Base-by-base conservation (phyloP, 2,888 invertebrate genomes). In the Lamproptera curius region DNA sequence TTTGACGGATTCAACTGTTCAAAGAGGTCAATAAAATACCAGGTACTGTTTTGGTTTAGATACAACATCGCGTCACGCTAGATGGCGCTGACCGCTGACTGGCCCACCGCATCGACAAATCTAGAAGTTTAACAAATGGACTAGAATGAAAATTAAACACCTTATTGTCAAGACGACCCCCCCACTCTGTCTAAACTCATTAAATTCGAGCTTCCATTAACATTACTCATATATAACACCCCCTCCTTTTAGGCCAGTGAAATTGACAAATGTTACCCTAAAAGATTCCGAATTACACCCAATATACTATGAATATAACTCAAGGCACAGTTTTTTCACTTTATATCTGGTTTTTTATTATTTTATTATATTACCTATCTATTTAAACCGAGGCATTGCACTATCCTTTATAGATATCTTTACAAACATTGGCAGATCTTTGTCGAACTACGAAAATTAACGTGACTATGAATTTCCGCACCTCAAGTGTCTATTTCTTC, bases 251-350 rank as follows among this genome's bases (percentile, higher is more conserved):
- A 83, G 76, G 79, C 80, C 78, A 70, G 79, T 71, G 76, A 79
- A 83, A 85, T 85, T 85, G 85, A 85, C 85, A 73, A 42, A 74
- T 66, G 63, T 76, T 78, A 76, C 81, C 74, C 76, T 82, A 79
- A 67, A 63, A 71, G 68, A 69, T 73, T 73, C 71, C 68, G 70
- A 67, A 68, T 76, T 67, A 61, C 56, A 61, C 60, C 63, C 65
- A 63, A 60, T 65, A 65, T 67, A 69, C 70, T 33, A 71, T 75
- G 75, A 77, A 78, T 79, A 81, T 72, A 81, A 83, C 78, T 67
- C 81, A 86, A 86, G 85, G 85, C 85, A 86, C 86, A 73, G 77
- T 65, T 68, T 79, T n/a, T 70, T 67, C 60, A 64, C 68, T 80
- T 72, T 66, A 59, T 6, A 65, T 67, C 66, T 67, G 65, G 65